Conservation (phyloP, 2,888 invertebrate genomes). For the Leuctra nigra region DNA sequence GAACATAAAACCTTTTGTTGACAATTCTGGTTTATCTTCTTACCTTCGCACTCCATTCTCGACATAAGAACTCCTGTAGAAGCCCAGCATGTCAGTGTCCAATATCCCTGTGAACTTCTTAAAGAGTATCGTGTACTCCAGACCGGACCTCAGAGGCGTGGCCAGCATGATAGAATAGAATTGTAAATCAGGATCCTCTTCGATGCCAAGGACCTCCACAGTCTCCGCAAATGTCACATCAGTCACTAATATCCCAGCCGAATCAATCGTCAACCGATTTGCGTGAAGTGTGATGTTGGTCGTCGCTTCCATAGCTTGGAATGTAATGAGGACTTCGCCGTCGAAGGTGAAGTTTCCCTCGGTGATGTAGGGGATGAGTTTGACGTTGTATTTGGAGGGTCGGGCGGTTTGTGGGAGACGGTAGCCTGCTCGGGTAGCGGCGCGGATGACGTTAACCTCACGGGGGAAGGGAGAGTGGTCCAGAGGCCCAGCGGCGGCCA, state of each 20-base stretch:
- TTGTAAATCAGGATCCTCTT: neutral
- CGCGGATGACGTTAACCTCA: neutral
- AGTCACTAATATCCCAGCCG: neutral
- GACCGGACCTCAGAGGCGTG: neutral
- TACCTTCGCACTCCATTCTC: too few relatives aligned
- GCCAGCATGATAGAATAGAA: conserved; percentile 55
- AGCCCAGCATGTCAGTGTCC: conserved; percentile 29
- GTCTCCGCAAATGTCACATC: neutral
- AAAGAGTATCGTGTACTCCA: conserved; percentile 20
- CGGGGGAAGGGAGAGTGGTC: neutral
- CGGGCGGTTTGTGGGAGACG: conserved; percentile 15
- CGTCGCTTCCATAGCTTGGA: too few relatives aligned
- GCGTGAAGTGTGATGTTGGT: too few relatives aligned
- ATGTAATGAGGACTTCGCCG: too few relatives aligned
- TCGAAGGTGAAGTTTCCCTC: too few relatives aligned
- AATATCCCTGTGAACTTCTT: conserved; percentile 25
- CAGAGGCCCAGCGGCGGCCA: neutral
- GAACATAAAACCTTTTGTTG: too few relatives aligned
- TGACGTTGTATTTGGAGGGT: conserved; percentile 20
- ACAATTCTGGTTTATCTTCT: too few relatives aligned
- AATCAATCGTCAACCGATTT: conserved; percentile 16
- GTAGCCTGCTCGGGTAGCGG: conserved; percentile 2
- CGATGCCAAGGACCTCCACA: neutral
- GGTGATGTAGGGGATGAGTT: conserved; percentile 22
- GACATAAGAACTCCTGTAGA: too few relatives aligned